A percentile compares a stretch with the other conserved stretches of the same genome.
Evolutionary conservation across 53 echinoderm and acorn worm genomes (phyloP).

Genomic region (Henricia sp.): DNA sequence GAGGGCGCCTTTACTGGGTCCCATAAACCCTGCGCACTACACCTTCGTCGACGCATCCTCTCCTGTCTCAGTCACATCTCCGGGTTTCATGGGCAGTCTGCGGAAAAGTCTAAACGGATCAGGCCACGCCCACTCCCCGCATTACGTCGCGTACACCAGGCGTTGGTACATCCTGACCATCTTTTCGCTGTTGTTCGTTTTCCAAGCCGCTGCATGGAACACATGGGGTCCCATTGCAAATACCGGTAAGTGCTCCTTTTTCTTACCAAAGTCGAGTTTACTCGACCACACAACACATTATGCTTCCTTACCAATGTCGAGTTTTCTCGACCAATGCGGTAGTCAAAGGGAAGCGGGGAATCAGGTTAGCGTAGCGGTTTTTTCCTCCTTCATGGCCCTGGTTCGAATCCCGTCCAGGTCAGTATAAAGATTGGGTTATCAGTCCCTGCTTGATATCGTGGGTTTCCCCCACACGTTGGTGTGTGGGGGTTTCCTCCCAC

Average conservation of each 20-base stretch:
- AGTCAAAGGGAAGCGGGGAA: no score
- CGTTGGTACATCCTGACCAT: conserved; percentile 88
- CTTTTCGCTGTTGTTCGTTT: conserved; percentile 66
- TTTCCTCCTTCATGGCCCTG: no score
- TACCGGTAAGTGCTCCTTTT: conserved; percentile 63
- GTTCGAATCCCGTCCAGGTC: no score
- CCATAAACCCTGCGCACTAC: neutral
- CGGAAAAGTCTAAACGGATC: neutral
- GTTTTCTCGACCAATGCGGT: no score
- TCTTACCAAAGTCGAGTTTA: neutral
- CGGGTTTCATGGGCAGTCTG: neutral
- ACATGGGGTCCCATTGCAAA: conserved; percentile 95
- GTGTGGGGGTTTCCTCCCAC: no score
- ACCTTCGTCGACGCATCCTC: neutral
- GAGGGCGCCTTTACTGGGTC: neutral
- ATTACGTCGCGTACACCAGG: conserved; percentile 63
- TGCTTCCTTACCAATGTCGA: no score
- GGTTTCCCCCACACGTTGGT: no score
- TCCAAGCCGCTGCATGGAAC: conserved; percentile 84
- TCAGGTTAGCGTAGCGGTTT: no score
- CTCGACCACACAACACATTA: no score
- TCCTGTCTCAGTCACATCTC: neutral
- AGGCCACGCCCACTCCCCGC: neutral
- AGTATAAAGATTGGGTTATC: no score
- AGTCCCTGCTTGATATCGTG: no score